Conservation (phyloP, 2,113 vertebrate species). For the Stigmatopora argus region DNA sequence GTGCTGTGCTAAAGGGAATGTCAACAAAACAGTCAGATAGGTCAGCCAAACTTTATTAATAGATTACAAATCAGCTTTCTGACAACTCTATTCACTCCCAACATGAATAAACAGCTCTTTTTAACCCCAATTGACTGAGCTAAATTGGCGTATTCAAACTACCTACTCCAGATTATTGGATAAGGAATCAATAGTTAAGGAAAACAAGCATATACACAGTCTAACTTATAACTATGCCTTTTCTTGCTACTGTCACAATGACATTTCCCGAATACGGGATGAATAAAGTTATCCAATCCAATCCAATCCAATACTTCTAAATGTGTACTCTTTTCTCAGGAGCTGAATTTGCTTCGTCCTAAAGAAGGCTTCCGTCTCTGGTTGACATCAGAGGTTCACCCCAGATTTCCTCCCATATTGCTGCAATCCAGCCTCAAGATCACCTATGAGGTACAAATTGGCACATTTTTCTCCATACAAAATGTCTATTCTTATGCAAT, state of each 20-base stretch:
- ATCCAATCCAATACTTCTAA: neutral
- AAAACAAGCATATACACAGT: neutral
- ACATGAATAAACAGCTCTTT: no score
- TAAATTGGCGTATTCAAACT: neutral
- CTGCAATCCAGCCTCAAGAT: constrained; percentile 96
- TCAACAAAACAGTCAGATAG: no score
- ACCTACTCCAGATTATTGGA: neutral
- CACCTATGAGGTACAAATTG: constrained; percentile 84
- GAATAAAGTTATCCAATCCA: no score
- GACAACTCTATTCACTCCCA: no score
- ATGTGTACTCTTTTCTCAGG: constrained; percentile 65
- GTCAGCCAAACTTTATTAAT: no score
- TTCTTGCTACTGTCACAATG: no score
- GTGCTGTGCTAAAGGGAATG: no score
- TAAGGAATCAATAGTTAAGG: neutral
- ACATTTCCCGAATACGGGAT: no score
- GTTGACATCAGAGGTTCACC: constrained; percentile 93
- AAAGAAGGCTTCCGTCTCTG: constrained; percentile 90
- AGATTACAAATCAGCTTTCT: no score
- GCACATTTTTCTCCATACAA: neutral
- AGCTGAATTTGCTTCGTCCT: constrained; percentile 84
- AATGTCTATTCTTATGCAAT: neutral
- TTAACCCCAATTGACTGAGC: neutral
- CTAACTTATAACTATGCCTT: no score
- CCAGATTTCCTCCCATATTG: constrained; percentile 85